A percentile compares a stretch with the other conserved stretches of the same genome.
phyloP scores from a whole-genome alignment of 2,113 vertebrate genomes.

The Syngnathoides biaculeatus region DNA sequence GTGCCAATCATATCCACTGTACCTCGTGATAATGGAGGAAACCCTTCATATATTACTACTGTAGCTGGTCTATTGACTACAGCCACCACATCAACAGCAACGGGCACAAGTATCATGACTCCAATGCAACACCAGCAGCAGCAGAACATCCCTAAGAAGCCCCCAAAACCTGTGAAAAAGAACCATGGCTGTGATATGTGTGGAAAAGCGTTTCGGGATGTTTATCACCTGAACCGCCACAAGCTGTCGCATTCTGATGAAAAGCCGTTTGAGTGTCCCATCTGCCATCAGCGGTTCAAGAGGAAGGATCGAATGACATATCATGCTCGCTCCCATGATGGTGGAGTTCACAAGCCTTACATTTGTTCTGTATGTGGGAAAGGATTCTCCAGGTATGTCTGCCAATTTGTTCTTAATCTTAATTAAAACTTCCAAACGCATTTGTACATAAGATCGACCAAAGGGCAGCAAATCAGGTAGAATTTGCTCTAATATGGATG shows the following conservation, averaged over 20 bases:
- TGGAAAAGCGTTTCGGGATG: conserved; percentile 95
- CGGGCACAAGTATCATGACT: conserved; percentile 66
- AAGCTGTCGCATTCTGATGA: conserved; percentile 98
- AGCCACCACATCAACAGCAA: conserved; percentile 89
- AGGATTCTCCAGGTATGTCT: conserved; percentile 92
- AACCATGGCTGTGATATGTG: conserved; percentile 98
- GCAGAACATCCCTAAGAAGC: conserved; percentile 85
- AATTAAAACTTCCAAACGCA: background rate
- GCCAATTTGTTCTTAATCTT: background rate
- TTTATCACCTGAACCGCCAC: conserved; percentile 96
- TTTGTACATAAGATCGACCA: background rate
- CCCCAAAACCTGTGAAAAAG: conserved; percentile 94
- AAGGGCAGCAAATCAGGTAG: background rate
- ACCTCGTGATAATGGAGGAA: conserved; percentile 84
- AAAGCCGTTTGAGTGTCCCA: conserved; percentile 95
- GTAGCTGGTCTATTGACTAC: conserved; percentile 92
- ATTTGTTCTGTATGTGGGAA: conserved; percentile 98
- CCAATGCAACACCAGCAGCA: conserved; percentile 75
- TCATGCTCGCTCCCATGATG: conserved; percentile 95
- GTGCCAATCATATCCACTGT: conserved; percentile 94
- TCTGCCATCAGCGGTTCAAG: conserved; percentile 98
- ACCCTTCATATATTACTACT: conserved; percentile 85
- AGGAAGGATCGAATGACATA: conserved; percentile 98
- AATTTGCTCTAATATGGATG: background rate
- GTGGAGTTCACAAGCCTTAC: conserved; percentile 96